These are phyloP conservation scores for Lydus trimaculatus DNA, from an alignment of 2,888 invertebrate species.

Conservation along the genomic window DNA sequence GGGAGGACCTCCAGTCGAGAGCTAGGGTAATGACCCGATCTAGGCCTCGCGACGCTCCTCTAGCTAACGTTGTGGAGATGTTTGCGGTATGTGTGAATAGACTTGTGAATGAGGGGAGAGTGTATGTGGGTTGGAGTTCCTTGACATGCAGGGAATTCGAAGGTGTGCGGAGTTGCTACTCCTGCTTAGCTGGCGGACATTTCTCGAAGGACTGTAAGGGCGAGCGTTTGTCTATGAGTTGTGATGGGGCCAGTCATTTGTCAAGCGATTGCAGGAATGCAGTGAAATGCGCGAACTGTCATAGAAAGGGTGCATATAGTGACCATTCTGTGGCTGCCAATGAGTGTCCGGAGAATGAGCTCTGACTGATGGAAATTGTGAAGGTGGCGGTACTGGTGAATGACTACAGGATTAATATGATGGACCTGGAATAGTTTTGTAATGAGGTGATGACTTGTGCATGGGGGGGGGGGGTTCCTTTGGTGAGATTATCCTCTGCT, in stretches of 20 bases:
- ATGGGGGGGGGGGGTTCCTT: slow-evolving; percentile 26
- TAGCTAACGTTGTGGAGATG: too few species aligned
- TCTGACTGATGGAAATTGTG: neutral
- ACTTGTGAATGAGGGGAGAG: too few species aligned
- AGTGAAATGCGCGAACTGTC: neutral
- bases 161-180: neutral
- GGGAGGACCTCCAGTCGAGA: too few species aligned
- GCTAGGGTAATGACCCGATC: too few species aligned
- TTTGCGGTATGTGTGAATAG: too few species aligned
- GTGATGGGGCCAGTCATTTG: neutral
- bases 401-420: neutral
- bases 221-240: neutral
- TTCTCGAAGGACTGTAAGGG: neutral
- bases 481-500: slow-evolving; percentile 27
- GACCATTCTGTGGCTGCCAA: neutral
- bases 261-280: neutral
- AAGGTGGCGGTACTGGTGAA: slow-evolving; percentile 21
- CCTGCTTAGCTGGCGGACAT: neutral
- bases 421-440: neutral
- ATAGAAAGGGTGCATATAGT: neutral
- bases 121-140: too few species aligned
- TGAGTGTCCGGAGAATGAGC: neutral
- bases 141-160: neutral
- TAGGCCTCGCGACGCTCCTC: too few species aligned
- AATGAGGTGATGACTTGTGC: slow-evolving; percentile 8